A percentile compares a stretch with the other conserved stretches of the same genome.
These are phyloP conservation scores for Ginglymostoma cirratum DNA, from an alignment of 2,113 vertebrate genomes.

Conservation along the genomic window DNA sequence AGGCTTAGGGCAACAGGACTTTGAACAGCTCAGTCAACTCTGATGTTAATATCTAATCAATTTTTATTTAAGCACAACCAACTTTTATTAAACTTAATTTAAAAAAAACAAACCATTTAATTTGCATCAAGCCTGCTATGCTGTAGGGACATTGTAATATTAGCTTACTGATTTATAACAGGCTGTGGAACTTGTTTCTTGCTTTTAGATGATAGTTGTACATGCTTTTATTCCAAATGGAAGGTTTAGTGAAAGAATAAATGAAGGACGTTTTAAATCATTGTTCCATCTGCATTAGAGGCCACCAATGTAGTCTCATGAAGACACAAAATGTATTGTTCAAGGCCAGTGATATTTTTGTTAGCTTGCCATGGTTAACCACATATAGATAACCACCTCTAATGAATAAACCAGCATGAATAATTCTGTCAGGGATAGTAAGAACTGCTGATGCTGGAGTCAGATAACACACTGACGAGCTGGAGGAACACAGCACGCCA, in stretches of 20 bases:
- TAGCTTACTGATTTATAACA: not conserved
- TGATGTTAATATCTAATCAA: not conserved
- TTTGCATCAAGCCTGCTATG: not conserved
- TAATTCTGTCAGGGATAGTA: not conserved
- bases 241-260: not conserved
- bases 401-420: not conserved
- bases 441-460: too few species aligned
- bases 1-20: too few species aligned
- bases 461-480: too few species aligned
- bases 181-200: not conserved
- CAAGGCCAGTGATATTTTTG: not conserved
- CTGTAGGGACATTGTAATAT: not conserved
- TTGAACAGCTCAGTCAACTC: not conserved
- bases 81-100: not conserved
- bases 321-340: not conserved
- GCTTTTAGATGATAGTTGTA: not conserved
- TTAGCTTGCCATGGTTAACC: not conserved
- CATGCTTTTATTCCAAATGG: not conserved
- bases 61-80: conserved; percentile 10
- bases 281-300: not conserved
- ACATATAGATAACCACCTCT: not conserved
- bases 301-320: not conserved
- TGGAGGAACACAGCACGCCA: too few species aligned
- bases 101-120: not conserved
- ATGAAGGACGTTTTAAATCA: not conserved